These are phyloP conservation scores for Cybosia mesomella DNA, from an alignment of 2,888 invertebrate species.

Conservation along the genomic window DNA sequence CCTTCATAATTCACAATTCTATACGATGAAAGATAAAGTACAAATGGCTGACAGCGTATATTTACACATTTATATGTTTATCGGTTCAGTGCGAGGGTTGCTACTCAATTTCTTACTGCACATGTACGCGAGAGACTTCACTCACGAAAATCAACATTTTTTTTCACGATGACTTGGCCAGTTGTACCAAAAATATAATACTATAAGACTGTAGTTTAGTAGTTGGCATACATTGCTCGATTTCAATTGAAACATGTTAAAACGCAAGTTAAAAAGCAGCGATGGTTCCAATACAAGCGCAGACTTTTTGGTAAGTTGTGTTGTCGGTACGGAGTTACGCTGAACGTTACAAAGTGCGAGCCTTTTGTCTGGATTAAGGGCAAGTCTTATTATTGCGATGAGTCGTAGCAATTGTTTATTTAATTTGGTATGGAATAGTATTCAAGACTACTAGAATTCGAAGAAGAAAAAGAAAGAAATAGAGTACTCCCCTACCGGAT, in stretches of 20 bases:
- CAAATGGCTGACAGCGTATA: slow-evolving; percentile 20
- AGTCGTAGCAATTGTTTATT: slow-evolving; percentile 8
- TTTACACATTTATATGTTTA: slow-evolving; percentile 52
- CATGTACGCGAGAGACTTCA: slow-evolving; percentile 68
- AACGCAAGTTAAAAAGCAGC: slow-evolving; percentile 32
- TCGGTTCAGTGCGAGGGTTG: slow-evolving; percentile 45
- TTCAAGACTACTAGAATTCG: too few relatives aligned
- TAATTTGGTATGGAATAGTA: neutral
- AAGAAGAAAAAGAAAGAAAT: too few relatives aligned
- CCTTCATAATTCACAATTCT: neutral
- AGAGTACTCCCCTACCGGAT: too few relatives aligned
- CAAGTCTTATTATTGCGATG: slow-evolving; percentile 54
- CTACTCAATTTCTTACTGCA: slow-evolving; percentile 74
- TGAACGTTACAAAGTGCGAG: slow-evolving; percentile 86
- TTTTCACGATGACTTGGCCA: slow-evolving; percentile 68
- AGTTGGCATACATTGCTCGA: slow-evolving; percentile 52
- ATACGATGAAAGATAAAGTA: neutral
- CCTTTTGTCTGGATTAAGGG: slow-evolving; percentile 83
- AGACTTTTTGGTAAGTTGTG: slow-evolving; percentile 52
- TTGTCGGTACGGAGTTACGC: slow-evolving; percentile 71
- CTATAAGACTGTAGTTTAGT: slow-evolving; percentile 53
- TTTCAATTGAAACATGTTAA: slow-evolving; percentile 14
- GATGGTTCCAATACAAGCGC: slow-evolving; percentile 56
- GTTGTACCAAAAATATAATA: slow-evolving; percentile 59
- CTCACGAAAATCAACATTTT: slow-evolving; percentile 79